Conservation (phyloP, 2,113 vertebrate genomes). For the Lethenteron camtschaticum region DNA sequence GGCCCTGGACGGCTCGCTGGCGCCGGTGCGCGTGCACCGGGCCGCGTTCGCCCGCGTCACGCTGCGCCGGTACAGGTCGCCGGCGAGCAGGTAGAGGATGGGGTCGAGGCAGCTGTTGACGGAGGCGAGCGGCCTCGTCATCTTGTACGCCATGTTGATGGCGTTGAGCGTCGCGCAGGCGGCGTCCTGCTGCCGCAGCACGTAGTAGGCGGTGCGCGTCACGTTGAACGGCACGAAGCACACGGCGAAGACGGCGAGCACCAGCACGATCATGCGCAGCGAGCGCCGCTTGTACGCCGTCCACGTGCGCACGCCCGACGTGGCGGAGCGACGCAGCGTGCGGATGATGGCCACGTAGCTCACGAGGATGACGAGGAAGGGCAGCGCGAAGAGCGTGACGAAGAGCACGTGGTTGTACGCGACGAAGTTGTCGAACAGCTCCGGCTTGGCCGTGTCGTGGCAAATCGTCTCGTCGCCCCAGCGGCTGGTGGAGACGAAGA, state of each 20-base stretch:
- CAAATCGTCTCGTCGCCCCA: constrained; percentile 28
- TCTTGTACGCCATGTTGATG: constrained; percentile 66
- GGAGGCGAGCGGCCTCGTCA: constrained; percentile 64
- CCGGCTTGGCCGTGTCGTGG: constrained; percentile 58
- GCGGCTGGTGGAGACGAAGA: constrained; percentile 44
- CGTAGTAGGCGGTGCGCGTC: constrained; percentile 71
- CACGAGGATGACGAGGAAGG: constrained; percentile 51
- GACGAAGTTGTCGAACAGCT: constrained; percentile 51
- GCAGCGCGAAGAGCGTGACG: constrained; percentile 48
- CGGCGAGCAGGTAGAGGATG: constrained; percentile 69
- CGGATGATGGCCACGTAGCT: constrained; percentile 62
- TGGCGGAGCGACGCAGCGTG: constrained; percentile 31
- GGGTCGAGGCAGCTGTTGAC: constrained; percentile 86
- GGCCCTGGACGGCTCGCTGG: no score
- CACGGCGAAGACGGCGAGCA: constrained; percentile 50
- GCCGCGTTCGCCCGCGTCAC: no score
- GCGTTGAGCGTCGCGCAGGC: constrained; percentile 45
- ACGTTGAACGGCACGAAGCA: constrained; percentile 87
- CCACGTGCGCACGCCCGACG: constrained; percentile 18
- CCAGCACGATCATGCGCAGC: constrained; percentile 68
- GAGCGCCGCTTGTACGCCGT: constrained; percentile 59
- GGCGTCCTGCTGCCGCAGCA: constrained; percentile 39
- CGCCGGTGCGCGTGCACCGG: no score
- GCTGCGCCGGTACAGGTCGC: constrained; percentile 30
- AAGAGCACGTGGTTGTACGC: constrained; percentile 56